Evolutionary conservation across 2,797 vertebrate species (phyloP), one percentile per base, ranked within the genome.

Genomic region (Rhabdophis nuchalis): DNA sequence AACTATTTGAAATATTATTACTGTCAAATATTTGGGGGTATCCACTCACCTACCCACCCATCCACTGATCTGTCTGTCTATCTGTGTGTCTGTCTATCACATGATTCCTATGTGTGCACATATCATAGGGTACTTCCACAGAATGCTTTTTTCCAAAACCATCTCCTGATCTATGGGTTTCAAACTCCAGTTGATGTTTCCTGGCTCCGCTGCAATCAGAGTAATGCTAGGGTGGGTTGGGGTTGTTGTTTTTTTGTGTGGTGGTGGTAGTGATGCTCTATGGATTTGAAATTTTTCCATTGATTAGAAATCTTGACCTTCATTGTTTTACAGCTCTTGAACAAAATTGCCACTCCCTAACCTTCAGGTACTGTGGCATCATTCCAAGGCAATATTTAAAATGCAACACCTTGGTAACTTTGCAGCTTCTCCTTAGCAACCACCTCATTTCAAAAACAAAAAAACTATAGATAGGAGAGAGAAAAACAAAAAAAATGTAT

Each of bases 21-120:
- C 36, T 25, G 36, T 46, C 36, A 82, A 82, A 82, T 46, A 82
- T 82, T 46, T 25, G 10, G 27, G 27, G 60, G 1, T 25, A 58
- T 58, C 56, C 18, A 3, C 20, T 16, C n/a, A n/a, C n/a, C n/a
- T n/a, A n/a, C n/a, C n/a, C 54, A 18, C 18, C 54, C 4, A 18
- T 56, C 54, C 18, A 3, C 20, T 16, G 0, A 5, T 68, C n/a
- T 32, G 6, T 68, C 61, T 64, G 1, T 64, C 61, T 64, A 0
- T 68, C 12, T n/a, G 0, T 6, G 29, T n/a, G 0, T 18, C n/a
- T 36, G 0, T 10, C 32, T 36, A 1, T 20, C n/a, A 77, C 16
- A 77, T 88, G 16, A 11, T 90, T 82, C 86, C 64, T 68, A 77
- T 88, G n/a, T 60, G 23, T n/a, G n/a, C n/a, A n/a, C n/a, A 77